phyloP scores from a whole-genome alignment of 1,140 invertebrate species.

The Plutomurus gul region DNA sequence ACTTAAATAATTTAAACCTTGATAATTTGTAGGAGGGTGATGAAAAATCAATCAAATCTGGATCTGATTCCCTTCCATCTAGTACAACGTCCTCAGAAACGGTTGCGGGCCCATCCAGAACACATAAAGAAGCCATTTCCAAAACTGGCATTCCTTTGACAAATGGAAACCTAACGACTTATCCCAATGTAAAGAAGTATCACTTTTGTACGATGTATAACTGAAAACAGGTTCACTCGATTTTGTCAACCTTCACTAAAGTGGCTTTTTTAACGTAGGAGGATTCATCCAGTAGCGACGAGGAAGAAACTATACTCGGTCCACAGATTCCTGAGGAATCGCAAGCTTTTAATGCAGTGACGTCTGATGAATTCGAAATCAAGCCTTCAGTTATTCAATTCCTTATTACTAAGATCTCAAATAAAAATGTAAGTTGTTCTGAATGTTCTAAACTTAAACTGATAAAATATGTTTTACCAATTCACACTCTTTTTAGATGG shows the following conservation, averaged over 20 bases:
- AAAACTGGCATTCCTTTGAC: no score
- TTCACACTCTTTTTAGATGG: constrained; percentile 7
- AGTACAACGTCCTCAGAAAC: no score
- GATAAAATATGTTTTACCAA: neutral
- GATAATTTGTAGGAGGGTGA: no score
- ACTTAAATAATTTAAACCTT: no score
- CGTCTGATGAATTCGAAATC: neutral
- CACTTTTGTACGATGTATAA: neutral
- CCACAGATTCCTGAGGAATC: neutral
- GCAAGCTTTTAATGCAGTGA: no score
- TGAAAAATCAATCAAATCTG: no score
- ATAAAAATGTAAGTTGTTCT: constrained; percentile 26
- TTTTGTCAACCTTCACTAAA: neutral
- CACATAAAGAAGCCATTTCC: no score
- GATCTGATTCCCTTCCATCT: no score
- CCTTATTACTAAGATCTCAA: constrained; percentile 31
- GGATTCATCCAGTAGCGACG: neutral
- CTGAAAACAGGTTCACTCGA: neutral
- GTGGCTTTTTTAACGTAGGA: neutral
- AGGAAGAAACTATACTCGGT: neutral
- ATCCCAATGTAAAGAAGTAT: no score
- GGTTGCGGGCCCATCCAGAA: no score
- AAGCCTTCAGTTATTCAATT: constrained; percentile 31
- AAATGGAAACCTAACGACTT: no score
- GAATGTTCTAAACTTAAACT: neutral